These are phyloP conservation scores for Thecophora atra DNA, from an alignment of 2,888 invertebrate species.

Conservation along the genomic window DNA sequence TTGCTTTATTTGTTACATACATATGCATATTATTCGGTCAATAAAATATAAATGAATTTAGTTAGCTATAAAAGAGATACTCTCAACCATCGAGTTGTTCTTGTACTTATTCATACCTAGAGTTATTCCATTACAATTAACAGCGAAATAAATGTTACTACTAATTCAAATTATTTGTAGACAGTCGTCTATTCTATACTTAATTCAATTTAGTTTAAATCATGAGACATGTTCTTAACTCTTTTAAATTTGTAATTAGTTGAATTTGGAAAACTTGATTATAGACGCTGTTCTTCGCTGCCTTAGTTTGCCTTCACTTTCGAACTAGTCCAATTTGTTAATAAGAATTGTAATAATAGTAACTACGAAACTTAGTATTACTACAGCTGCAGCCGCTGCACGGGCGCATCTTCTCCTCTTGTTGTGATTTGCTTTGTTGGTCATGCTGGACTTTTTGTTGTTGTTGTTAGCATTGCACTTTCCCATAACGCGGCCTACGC, in stretches of 20 bases:
- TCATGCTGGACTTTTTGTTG: slow-evolving; percentile 35
- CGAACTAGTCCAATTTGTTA: slow-evolving; percentile 41
- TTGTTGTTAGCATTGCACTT: slow-evolving; percentile 65
- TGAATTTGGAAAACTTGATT: slow-evolving; percentile 43
- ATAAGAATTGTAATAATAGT: slow-evolving; percentile 37
- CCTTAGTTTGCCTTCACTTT: slow-evolving; percentile 17
- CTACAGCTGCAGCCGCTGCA: slow-evolving; percentile 26
- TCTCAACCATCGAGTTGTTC: not conserved
- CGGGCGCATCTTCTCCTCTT: not conserved
- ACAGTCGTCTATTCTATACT: not conserved
- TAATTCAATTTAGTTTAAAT: slow-evolving; percentile 32
- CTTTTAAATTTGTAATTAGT: slow-evolving; percentile 29
- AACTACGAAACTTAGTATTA: slow-evolving; percentile 31
- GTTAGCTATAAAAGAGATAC: not conserved
- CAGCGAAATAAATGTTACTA: not conserved
- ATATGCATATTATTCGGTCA: no score
- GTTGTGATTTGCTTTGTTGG: slow-evolving; percentile 22
- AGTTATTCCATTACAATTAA: not conserved
- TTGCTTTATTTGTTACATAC: no score
- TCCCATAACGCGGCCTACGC: slow-evolving; percentile 61
- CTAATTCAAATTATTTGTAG: not conserved
- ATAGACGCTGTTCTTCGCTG: slow-evolving; percentile 20
- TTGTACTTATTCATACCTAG: not conserved
- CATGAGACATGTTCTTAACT: slow-evolving; percentile 15
- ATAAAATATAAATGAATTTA: no score